Evolutionary conservation across 2,113 vertebrate species (phyloP), one percentile per base, ranked within the genome.

Genomic region (Lophius piscatorius): DNA sequence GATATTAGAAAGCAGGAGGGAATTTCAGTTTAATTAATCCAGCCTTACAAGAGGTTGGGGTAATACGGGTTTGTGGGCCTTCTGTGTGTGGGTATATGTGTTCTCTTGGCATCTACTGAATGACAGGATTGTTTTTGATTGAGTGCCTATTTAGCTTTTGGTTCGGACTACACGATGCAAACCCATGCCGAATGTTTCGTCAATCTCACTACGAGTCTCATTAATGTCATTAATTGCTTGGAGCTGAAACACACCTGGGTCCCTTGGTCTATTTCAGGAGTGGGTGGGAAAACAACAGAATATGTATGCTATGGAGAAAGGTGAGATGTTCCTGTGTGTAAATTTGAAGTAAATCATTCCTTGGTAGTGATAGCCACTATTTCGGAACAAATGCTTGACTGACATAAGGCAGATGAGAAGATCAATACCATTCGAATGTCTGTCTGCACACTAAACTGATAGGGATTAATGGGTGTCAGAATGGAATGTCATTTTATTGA

Each of bases 161-260:
- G 9, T 40, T 50, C 38, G 35, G 33, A 45, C 47, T 17, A 38
- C 31, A 67, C 21, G 18, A 70, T 62, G 55, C 57, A 22, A 58
- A 76, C 51, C 46, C 35, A 50, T 33, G 28, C n/a, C 12, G 54
- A 70, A 42, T 21, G 55, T 47, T 72, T 59, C 4, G 50, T 69
- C 35, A 5, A 74, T 76, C 62, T 65, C 47, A 31, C 65, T 34
- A 56, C 52, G 70, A 55, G 56, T 18, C 58, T 70, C 63, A 66
- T 81, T 80, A 80, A 80, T 57, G 79, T 44, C 55, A 67, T 75
- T 87, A 88, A 84, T 80, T 68, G 80, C 50, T 46, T 20, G 36
- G 38, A 48, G 67, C 44, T 1, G 20, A 77, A 72, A 59, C 64
- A 76, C 81, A 89, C 70, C 75, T 89, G 87, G 29, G 74, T 66